A percentile compares a stretch with the other conserved stretches of the same genome.
phyloP scores from a whole-genome alignment of 2,888 invertebrate species.

The Keiferia lycopersicella region DNA sequence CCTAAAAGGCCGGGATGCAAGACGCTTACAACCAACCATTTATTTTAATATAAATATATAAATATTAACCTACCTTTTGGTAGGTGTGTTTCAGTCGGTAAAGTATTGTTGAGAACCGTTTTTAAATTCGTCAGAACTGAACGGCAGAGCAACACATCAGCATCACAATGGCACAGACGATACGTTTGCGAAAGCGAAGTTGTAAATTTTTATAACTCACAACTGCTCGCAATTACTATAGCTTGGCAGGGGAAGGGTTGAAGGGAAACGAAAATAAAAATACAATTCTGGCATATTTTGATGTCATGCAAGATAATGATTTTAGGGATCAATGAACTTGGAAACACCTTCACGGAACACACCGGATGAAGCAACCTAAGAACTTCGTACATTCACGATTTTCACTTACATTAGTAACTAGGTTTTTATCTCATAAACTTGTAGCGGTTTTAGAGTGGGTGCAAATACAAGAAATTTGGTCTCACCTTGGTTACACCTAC shows the following conservation, averaged over 20 bases:
- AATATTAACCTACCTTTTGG: too few relatives aligned
- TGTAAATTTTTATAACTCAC: slow-evolving; percentile 76
- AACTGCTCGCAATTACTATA: slow-evolving; percentile 58
- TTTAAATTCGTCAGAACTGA: slow-evolving; percentile 55
- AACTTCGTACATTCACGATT: too few relatives aligned
- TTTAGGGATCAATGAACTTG: not conserved
- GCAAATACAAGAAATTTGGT: too few relatives aligned
- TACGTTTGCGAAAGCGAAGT: slow-evolving; percentile 65
- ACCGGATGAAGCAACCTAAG: not conserved
- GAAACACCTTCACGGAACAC: not conserved
- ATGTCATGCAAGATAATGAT: not conserved
- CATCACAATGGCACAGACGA: slow-evolving; percentile 68
- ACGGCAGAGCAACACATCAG: slow-evolving; percentile 58
- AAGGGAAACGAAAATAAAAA: slow-evolving; percentile 28
- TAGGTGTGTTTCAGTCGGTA: too few relatives aligned
- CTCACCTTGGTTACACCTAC: too few relatives aligned
- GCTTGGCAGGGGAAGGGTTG: slow-evolving; percentile 44
- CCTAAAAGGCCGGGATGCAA: too few relatives aligned
- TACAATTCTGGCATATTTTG: slow-evolving; percentile 15
- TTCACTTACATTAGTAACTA: too few relatives aligned
- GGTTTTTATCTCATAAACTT: not conserved
- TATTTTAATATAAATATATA: too few relatives aligned
- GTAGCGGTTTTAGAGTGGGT: too few relatives aligned
- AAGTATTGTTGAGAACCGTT: slow-evolving; percentile 53
- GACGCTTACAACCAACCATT: too few relatives aligned